phyloP scores from a whole-genome alignment of 1,140 invertebrate genomes.

The Marisa cornuarietis region DNA sequence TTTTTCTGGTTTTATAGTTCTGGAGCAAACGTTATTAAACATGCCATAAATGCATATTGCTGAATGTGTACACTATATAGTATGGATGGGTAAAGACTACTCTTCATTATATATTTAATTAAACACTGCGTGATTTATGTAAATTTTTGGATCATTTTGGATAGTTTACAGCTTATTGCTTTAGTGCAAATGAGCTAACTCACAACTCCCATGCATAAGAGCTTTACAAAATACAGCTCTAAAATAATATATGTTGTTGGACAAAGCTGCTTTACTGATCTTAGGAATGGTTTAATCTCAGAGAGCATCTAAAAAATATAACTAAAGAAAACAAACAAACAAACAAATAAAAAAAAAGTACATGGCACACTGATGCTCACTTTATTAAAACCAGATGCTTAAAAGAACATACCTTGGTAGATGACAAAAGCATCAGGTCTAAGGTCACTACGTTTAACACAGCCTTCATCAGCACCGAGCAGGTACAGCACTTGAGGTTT shows the following conservation, averaged over 20 bases:
- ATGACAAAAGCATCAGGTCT: constrained; percentile 87
- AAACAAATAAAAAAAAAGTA: too few species aligned
- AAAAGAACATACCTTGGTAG: constrained; percentile 79
- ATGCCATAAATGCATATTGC: too few species aligned
- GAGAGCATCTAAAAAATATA: neutral
- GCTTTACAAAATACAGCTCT: neutral
- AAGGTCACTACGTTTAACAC: constrained; percentile 81
- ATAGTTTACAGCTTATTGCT: too few species aligned
- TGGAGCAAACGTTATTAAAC: too few species aligned
- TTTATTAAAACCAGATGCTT: neutral
- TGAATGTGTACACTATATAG: too few species aligned
- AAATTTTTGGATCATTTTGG: too few species aligned
- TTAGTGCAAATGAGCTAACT: neutral
- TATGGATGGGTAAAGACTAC: too few species aligned
- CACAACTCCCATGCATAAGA: neutral
- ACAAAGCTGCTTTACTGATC: neutral
- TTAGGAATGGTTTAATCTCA: neutral
- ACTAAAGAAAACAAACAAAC: neutral
- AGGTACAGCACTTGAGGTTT: constrained; percentile 87
- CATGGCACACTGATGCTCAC: too few species aligned
- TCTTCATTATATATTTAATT: too few species aligned
- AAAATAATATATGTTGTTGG: neutral
- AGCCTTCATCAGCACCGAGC: constrained; percentile 90
- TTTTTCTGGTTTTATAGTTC: too few species aligned
- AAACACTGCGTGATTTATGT: too few species aligned